Evolutionary conservation across 2,888 invertebrate species (phyloP).

Genomic region (Dynastes tityus): DNA sequence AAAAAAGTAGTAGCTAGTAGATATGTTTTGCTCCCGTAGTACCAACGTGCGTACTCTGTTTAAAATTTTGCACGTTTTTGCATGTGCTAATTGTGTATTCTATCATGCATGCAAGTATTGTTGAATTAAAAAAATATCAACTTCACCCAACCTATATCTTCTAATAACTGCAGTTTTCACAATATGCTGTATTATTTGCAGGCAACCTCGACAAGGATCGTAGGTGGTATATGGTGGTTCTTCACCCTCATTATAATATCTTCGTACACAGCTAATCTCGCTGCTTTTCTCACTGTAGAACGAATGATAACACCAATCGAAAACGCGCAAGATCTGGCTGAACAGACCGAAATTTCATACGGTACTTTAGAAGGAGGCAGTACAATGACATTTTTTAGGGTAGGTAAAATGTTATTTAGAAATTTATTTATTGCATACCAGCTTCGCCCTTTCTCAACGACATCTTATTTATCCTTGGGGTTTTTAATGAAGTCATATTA

Average conservation of each 20-base stretch:
- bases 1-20: too few species aligned
- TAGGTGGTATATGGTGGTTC: slow-evolving; percentile 94
- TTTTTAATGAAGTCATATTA: too few species aligned
- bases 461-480: too few species aligned
- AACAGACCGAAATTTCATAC: slow-evolving; percentile 87
- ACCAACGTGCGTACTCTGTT: too few species aligned
- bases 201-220: slow-evolving; percentile 84
- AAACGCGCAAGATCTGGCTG: slow-evolving; percentile 86
- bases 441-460: too few species aligned
- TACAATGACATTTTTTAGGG: slow-evolving; percentile 91
- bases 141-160: too few species aligned
- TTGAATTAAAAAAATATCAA: too few species aligned
- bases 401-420: slow-evolving; percentile 66
- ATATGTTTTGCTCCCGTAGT: too few species aligned
- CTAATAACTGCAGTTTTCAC: too few species aligned
- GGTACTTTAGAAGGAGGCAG: slow-evolving; percentile 88
- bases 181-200: slow-evolving; percentile 58
- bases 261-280: slow-evolving; percentile 93
- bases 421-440: neutral
- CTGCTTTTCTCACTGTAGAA: slow-evolving; percentile 92
- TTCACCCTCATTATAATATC: slow-evolving; percentile 93
- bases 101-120: too few species aligned
- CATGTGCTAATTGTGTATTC: too few species aligned
- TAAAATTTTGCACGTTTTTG: too few species aligned
- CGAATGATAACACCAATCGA: slow-evolving; percentile 91